Conservation (phyloP, 2,888 invertebrate species). For the Trypoxylon attenuatum region DNA sequence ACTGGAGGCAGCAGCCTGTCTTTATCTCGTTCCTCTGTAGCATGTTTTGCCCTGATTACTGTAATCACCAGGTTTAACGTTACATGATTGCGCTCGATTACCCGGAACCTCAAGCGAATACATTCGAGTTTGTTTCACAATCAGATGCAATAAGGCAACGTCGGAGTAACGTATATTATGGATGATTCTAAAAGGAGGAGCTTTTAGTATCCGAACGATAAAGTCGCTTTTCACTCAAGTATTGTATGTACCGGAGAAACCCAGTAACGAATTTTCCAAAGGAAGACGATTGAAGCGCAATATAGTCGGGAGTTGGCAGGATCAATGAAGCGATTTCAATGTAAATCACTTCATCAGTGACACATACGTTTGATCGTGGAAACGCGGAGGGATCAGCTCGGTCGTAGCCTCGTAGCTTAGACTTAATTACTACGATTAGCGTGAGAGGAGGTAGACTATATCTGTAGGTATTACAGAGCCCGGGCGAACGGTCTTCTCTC, state of each 20-base stretch:
- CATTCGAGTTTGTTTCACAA: too few species aligned
- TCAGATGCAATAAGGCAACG: too few species aligned
- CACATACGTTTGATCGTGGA: slow-evolving; percentile 49
- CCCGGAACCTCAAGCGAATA: too few species aligned
- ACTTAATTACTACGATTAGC: slow-evolving; percentile 68
- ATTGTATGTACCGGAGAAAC: too few species aligned
- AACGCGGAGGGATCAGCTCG: slow-evolving; percentile 26
- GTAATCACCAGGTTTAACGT: slow-evolving; percentile 26
- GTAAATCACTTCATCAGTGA: slow-evolving; percentile 61
- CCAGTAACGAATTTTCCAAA: slow-evolving; percentile 32
- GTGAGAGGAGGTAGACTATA: slow-evolving; percentile 55
- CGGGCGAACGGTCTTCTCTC: slow-evolving; percentile 2
- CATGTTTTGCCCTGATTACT: background rate
- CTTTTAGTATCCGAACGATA: background rate
- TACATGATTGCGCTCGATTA: slow-evolving; percentile 32
- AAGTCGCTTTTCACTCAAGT: background rate
- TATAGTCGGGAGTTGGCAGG: slow-evolving; percentile 5
- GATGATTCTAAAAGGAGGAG: too few species aligned
- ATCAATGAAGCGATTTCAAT: slow-evolving; percentile 54
- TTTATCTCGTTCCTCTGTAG: background rate
- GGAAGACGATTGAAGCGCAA: too few species aligned
- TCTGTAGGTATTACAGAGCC: slow-evolving; percentile 4
- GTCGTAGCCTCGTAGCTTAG: slow-evolving; percentile 58
- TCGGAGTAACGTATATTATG: too few species aligned
- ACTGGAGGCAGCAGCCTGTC: too few species aligned